Percentiles rank a stretch among this genome's conserved stretches.
Evolutionary conservation across 2,888 invertebrate species (phyloP).

Genomic region (Hypercompe scribonia): DNA sequence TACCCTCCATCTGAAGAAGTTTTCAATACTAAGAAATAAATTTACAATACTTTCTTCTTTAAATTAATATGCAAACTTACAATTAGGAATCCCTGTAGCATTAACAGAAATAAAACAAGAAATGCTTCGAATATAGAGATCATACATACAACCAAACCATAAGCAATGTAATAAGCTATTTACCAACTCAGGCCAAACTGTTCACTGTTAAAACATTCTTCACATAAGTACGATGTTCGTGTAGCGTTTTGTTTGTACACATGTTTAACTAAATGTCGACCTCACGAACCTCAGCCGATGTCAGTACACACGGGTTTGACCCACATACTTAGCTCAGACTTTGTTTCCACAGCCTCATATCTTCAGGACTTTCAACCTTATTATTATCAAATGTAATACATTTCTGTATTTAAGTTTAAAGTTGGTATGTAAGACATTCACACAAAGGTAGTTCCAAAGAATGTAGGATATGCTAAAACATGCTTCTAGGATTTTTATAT

Average conservation of each 20-base stretch:
- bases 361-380: slow-evolving; percentile 33
- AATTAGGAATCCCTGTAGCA: neutral
- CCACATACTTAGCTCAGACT: slow-evolving; percentile 36
- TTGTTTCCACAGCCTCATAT: slow-evolving; percentile 27
- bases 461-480: neutral
- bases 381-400: slow-evolving; percentile 26
- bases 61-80: neutral
- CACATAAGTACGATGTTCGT: slow-evolving; percentile 22
- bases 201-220: slow-evolving; percentile 24
- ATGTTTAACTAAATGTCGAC: slow-evolving; percentile 33
- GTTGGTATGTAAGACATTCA: neutral
- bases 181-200: slow-evolving; percentile 6
- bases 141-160: neutral
- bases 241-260: slow-evolving; percentile 37
- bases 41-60: neutral
- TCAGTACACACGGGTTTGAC: slow-evolving; percentile 44
- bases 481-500: neutral
- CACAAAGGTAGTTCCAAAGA: neutral
- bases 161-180: neutral
- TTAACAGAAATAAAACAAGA: neutral
- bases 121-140: neutral
- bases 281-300: slow-evolving; percentile 35
- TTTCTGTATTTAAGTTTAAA: slow-evolving; percentile 39
- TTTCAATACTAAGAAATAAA: neutral
- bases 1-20: neutral